Evolutionary conservation across 2,888 invertebrate genomes (phyloP).

Genomic region (Phortica okadai): DNA sequence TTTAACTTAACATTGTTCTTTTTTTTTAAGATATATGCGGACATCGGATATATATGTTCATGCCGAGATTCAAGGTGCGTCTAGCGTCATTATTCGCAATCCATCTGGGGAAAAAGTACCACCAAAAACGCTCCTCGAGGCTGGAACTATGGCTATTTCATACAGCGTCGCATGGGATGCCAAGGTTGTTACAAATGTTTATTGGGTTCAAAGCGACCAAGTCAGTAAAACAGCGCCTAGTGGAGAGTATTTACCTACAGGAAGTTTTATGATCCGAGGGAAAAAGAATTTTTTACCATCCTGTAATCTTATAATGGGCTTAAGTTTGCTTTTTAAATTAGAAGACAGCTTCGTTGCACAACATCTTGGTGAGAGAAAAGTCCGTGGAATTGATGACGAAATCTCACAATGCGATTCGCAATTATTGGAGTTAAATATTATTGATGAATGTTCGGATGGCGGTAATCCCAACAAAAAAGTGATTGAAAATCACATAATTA

Average conservation of each 20-base stretch:
- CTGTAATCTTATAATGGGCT: constrained; percentile 92
- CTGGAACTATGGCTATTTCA: constrained; percentile 96
- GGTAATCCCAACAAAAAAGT: constrained; percentile 51
- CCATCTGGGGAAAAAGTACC: constrained; percentile 84
- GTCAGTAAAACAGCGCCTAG: constrained; percentile 98
- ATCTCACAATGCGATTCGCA: constrained; percentile 74
- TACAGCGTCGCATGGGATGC: constrained; percentile 99
- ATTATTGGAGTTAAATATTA: constrained; percentile 55
- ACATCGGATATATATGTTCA: constrained; percentile 95
- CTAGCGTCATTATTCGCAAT: constrained; percentile 94
- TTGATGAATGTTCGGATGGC: constrained; percentile 68
- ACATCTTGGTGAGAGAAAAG: constrained; percentile 87
- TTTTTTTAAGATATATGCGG: constrained; percentile 76
- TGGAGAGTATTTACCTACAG: constrained; percentile 97
- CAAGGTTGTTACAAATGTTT: constrained; percentile 95
- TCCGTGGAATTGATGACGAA: constrained; percentile 81
- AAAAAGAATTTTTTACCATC: constrained; percentile 98
- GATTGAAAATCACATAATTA: constrained; percentile 32
- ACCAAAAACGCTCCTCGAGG: constrained; percentile 97
- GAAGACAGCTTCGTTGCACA: constrained; percentile 92
- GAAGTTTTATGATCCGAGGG: constrained; percentile 97
- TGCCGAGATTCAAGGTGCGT: constrained; percentile 95
- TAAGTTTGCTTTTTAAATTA: constrained; percentile 92
- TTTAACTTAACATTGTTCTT: not conserved
- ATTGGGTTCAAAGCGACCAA: constrained; percentile 97